Percentiles rank a stretch among this genome's conserved stretches.
These are phyloP conservation scores for Zoanthus sociatus DNA, from an alignment of 92 coral and sea anemone genomes.

Conservation along the genomic window DNA sequence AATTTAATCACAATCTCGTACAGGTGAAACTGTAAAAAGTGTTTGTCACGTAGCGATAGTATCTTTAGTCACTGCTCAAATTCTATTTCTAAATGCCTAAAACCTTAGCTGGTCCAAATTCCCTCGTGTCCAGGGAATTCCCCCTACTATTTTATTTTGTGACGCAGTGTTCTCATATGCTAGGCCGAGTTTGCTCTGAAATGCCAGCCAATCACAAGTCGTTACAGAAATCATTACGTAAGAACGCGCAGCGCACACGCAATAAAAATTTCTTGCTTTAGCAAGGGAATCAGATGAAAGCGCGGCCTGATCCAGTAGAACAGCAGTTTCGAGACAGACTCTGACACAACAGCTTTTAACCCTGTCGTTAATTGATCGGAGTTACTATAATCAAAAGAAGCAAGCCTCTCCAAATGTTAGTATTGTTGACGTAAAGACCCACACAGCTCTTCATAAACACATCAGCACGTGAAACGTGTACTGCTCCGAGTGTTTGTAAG, in stretches of 20 bases:
- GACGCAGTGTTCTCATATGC: conserved; percentile 16
- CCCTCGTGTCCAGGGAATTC: background rate
- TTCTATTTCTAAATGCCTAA: background rate
- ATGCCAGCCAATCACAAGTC: conserved; percentile 73
- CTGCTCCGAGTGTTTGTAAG: background rate
- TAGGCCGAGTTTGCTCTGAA: conserved; percentile 22
- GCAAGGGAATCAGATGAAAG: conserved; percentile 50
- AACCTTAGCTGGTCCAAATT: background rate
- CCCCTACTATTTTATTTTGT: conserved; percentile 23
- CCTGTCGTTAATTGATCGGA: conserved; percentile 6
- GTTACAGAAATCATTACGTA: conserved; percentile 74
- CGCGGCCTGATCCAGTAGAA: background rate
- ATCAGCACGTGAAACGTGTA: conserved; percentile 37
- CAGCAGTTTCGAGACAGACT: background rate
- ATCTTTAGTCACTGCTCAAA: background rate
- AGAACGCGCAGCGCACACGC: conserved; percentile 79
- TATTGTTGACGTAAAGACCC: background rate
- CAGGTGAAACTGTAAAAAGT: background rate
- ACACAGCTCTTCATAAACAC: background rate
- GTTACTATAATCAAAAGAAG: background rate
- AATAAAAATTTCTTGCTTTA: conserved; percentile 80
- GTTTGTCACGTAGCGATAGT: background rate
- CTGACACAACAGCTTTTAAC: background rate
- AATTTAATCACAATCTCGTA: too few species aligned
- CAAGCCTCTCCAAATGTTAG: background rate